Conservation (phyloP, 2,888 invertebrate species). For the Platerodrilus igneus region DNA sequence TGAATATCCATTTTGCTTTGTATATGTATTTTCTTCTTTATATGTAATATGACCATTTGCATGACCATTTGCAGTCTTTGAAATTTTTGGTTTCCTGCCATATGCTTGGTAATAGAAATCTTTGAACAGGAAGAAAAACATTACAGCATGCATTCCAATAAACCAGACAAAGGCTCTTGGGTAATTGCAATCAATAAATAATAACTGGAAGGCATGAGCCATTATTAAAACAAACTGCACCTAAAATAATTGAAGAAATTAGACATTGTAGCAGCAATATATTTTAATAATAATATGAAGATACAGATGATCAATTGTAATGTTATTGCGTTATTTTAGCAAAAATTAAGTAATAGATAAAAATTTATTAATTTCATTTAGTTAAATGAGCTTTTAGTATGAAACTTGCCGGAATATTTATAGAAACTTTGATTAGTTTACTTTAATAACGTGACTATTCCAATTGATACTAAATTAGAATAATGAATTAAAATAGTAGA, state of each 20-base stretch:
- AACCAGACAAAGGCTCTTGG: conserved; percentile 92
- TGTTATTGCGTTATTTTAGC: too few species aligned
- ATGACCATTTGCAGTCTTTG: conserved; percentile 26
- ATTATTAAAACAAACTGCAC: conserved; percentile 86
- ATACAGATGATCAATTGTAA: too few species aligned
- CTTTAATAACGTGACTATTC: too few species aligned
- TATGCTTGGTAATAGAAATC: conserved; percentile 89
- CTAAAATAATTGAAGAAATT: conserved; percentile 50
- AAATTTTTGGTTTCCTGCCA: conserved; percentile 35
- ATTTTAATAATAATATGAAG: too few species aligned
- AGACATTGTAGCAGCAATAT: too few species aligned
- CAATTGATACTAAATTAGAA: too few species aligned
- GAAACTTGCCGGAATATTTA: too few species aligned
- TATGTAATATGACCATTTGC: conserved; percentile 34
- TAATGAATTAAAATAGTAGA: too few species aligned
- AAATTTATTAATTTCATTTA: too few species aligned
- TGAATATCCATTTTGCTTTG: conserved; percentile 35
- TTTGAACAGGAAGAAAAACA: conserved; percentile 94
- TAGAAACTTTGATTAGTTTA: too few species aligned
- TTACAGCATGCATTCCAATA: conserved; percentile 92
- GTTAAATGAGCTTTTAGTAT: too few species aligned
- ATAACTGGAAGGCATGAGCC: conserved; percentile 87
- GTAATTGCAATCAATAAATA: conserved; percentile 89
- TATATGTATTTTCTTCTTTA: conserved; percentile 30
- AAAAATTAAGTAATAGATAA: too few species aligned